A percentile compares a stretch with the other conserved stretches of the same genome.
These are phyloP conservation scores for Noctua janthe DNA, from an alignment of 2,888 invertebrate species.

Conservation along the genomic window DNA sequence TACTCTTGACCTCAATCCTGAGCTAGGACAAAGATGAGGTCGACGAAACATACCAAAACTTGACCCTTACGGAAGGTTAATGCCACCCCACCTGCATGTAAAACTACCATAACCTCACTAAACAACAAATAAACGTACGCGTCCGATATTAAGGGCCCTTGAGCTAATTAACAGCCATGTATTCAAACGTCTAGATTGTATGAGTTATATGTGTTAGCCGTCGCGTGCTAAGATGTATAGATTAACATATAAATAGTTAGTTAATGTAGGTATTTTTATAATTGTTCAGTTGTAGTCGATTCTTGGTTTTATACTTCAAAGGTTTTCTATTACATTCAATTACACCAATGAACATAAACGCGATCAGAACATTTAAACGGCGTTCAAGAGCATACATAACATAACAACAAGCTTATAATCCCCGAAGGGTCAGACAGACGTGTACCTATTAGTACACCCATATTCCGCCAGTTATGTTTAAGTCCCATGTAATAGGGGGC, in stretches of 20 bases:
- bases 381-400: not conserved
- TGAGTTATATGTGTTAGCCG: conserved; percentile 12
- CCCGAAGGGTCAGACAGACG: no score
- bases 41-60: no score
- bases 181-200: conserved; percentile 39
- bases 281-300: not conserved
- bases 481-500: no score
- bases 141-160: not conserved
- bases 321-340: not conserved
- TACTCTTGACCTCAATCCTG: no score
- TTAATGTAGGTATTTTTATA: not conserved
- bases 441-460: no score
- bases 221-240: conserved; percentile 45
- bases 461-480: no score
- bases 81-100: conserved; percentile 30
- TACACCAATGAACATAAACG: not conserved
- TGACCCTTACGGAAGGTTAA: not conserved
- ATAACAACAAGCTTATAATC: no score
- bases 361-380: not conserved
- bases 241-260: conserved; percentile 22
- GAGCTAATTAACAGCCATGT: conserved; percentile 33
- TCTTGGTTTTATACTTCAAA: not conserved
- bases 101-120: conserved; percentile 23
- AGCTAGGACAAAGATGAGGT: no score
- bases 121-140: conserved; percentile 18